A percentile compares a stretch with the other conserved stretches of the same genome.
Evolutionary conservation across 2,113 vertebrate species (phyloP).

Genomic region (Argyrosomus japonicus): DNA sequence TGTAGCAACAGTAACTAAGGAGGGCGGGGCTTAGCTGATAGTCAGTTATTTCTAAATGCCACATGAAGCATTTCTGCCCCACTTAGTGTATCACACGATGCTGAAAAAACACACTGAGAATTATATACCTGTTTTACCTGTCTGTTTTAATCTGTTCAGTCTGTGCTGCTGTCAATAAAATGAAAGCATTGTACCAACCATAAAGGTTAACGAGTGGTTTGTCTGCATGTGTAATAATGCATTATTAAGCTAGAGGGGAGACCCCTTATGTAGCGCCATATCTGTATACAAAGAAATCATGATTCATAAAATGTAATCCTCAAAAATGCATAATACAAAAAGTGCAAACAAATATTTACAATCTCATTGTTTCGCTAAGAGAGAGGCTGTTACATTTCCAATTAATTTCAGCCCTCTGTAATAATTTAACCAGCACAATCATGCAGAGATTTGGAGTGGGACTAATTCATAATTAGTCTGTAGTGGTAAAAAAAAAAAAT

Average conservation of each 20-base stretch:
- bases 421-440: slow-evolving; percentile 12
- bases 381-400: background rate
- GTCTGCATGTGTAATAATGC: slow-evolving; percentile 33
- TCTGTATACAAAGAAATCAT: slow-evolving; percentile 20
- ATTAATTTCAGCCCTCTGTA: background rate
- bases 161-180: slow-evolving; percentile 32
- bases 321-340: slow-evolving; percentile 35
- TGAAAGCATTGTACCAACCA: slow-evolving; percentile 52
- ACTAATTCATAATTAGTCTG: slow-evolving; percentile 3
- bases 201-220: slow-evolving; percentile 28
- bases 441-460: background rate
- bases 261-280: background rate
- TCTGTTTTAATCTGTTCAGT: slow-evolving; percentile 11
- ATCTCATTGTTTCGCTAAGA: slow-evolving; percentile 26
- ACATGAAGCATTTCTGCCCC: slow-evolving; percentile 17
- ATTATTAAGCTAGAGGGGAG: background rate
- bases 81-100: slow-evolving; percentile 7
- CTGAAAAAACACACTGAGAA: background rate
- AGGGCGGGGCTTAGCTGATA: slow-evolving; percentile 22
- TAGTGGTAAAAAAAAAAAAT: background rate
- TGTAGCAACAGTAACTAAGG: background rate
- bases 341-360: slow-evolving; percentile 68
- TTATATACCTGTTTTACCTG: background rate
- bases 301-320: slow-evolving; percentile 16
- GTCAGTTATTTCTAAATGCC: slow-evolving; percentile 9